Evolutionary conservation across 1,140 invertebrate genomes (phyloP), one percentile per base, ranked within the genome.

Genomic region (Cyclargus thomasi): DNA sequence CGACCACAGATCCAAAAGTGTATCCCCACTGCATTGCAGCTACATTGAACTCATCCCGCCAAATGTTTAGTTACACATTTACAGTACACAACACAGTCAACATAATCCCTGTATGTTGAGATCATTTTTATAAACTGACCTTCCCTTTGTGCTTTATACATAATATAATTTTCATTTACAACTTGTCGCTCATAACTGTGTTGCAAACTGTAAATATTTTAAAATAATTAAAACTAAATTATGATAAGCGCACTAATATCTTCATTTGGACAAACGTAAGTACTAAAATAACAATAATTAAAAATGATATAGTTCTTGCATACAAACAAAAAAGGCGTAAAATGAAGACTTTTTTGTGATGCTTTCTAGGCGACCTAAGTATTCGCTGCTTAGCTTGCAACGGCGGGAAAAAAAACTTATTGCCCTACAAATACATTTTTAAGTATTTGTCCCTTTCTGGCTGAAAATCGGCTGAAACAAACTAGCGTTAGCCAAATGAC

Each of bases 21-120:
- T 79, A 80, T 80, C 80, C 70, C 79, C 78, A 87, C 82, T 86
- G 86, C 84, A 88, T 85, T 88, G 83, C 83, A 88, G 84, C 83
- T 85, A 85, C 83, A 80, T 73, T 77, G 70, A 64, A 65, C 71
- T 70, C 67, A 70, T 66, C 68, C 68, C 59, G 55, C 71, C 67
- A 73, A 73, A 70, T 70, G 70, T 68, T 47, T 23, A 63, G 17
- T 57, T 57, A 59, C 20, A 59, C 18, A 22, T 36, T 29, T 62
- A 55, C 47, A 62, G 29, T 22, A 67, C 53, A 67, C 67, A 67
- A 72, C 68, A 67, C 67, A 64, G 62, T 39, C 53, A 29, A 64
- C 63, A 67, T 47, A 16, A 29, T 69, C 16, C 53, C 47, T 69
- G 22, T 65, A 55, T 39, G 10, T 64, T 53, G 53, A 67, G 65